Evolutionary conservation across 2,113 vertebrate species (phyloP).

Genomic region (Callorhinus ursinus): DNA sequence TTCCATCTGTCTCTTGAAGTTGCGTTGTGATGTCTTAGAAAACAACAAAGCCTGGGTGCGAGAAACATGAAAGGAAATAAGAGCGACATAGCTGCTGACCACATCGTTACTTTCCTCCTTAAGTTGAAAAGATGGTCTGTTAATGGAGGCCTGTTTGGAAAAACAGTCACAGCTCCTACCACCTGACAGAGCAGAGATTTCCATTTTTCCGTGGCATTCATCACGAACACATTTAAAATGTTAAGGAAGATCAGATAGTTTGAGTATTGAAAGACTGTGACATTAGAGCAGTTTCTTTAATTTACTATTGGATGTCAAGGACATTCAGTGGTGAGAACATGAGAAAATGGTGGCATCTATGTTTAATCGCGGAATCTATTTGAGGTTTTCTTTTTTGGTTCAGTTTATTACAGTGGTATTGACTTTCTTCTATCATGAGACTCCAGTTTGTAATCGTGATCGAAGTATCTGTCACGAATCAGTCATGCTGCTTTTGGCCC

Average conservation of each 20-base stretch:
- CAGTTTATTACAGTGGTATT: not conserved
- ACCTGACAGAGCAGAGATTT: not conserved
- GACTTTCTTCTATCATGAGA: not conserved
- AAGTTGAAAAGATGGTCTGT: not conserved
- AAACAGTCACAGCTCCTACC: not conserved
- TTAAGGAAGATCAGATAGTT: not conserved
- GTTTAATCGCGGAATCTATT: not conserved
- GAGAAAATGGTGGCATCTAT: not conserved
- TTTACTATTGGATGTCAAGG: not conserved
- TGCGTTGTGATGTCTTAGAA: not conserved
- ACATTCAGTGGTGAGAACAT: not conserved
- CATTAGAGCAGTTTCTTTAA: not conserved
- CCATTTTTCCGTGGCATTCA: not conserved
- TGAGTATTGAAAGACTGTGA: not conserved
- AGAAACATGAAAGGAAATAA: not conserved
- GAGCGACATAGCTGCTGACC: not conserved
- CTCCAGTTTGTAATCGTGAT: not conserved
- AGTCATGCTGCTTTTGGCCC: not conserved
- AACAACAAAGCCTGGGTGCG: not conserved
- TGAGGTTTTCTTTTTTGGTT: not conserved
- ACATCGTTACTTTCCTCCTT: not conserved
- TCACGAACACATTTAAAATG: not conserved
- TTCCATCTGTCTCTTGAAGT: not conserved
- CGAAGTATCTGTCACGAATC: fast-evolving
- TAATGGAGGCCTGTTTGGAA: not conserved